Evolutionary conservation across 2,888 invertebrate genomes (phyloP), one percentile per base, ranked within the genome.

Genomic region (Erebia ligea): DNA sequence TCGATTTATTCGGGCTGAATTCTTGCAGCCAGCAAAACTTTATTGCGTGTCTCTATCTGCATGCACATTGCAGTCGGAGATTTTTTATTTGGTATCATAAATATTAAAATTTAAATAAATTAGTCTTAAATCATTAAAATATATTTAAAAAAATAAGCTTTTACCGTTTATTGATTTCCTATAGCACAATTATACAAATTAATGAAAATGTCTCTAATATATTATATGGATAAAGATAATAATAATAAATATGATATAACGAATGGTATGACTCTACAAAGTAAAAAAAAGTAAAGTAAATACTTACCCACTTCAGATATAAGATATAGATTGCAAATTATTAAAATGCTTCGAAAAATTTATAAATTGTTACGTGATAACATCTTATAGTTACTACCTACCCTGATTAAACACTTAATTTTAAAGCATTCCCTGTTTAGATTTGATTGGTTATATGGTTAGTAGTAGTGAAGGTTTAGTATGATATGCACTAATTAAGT

Each of bases 351-450:
- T 25, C 21, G 25, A 54, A 45, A 25, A 48, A 11, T 45, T 45
- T 15, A 48, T 10, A 34, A 25, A 52, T n/a, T 70, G 66, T 66
- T 70, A 70, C 70, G 66, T 61, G 70, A 70, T 66, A 17, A 65
- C 50, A 70, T 72, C 72, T 70, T 57, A 61, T 72, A 61, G 63
- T 72, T 72, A 61, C 63, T 72, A 70, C 67, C 66, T 68, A 64
- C 40, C 19, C 59, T 61, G 59, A 72, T n/a, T n/a, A n/a, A n/a
- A n/a, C n/a, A n/a, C n/a, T n/a, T n/a, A n/a, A n/a, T n/a, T n/a
- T n/a, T n/a, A n/a, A n/a, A n/a, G n/a, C n/a, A n/a, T n/a, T n/a
- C n/a, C n/a, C n/a, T n/a, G n/a, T n/a, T n/a, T n/a, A n/a, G n/a
- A n/a, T n/a, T n/a, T n/a, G n/a, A n/a, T n/a, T n/a, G n/a, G n/a